These are phyloP conservation scores for Spodoptera litura DNA, from an alignment of 1,140 invertebrate genomes.

Conservation along the genomic window DNA sequence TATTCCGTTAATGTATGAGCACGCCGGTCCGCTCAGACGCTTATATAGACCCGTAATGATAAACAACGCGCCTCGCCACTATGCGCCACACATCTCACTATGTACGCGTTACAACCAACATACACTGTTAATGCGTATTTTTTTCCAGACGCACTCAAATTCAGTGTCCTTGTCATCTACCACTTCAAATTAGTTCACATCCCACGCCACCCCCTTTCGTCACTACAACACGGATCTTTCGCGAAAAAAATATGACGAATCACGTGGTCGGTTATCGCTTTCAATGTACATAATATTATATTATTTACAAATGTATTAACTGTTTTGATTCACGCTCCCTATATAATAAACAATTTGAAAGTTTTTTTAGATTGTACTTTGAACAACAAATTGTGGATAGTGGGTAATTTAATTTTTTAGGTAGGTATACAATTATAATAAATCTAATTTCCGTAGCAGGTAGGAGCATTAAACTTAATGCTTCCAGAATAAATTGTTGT, in stretches of 20 bases:
- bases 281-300: conserved; percentile 2
- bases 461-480: too few species aligned
- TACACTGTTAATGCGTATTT: neutral
- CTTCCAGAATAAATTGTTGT: too few species aligned
- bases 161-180: neutral
- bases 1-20: conserved; percentile 56
- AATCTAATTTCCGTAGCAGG: too few species aligned
- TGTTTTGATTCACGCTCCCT: neutral
- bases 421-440: too few species aligned
- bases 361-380: neutral
- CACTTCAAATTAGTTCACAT: neutral
- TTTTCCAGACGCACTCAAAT: neutral
- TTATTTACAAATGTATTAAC: conserved; percentile 7
- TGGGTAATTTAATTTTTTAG: too few species aligned
- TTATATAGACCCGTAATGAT: conserved; percentile 62
- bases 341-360: neutral
- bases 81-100: neutral
- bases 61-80: conserved; percentile 53
- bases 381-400: too few species aligned
- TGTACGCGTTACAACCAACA: neutral
- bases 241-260: conserved; percentile 38
- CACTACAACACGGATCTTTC: conserved; percentile 31
- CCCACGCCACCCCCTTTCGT: neutral
- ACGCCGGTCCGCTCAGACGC: conserved; percentile 36
- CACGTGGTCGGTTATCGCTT: conserved; percentile 31